Conservation (phyloP, 2,888 invertebrate genomes). For the Pocota personata region DNA sequence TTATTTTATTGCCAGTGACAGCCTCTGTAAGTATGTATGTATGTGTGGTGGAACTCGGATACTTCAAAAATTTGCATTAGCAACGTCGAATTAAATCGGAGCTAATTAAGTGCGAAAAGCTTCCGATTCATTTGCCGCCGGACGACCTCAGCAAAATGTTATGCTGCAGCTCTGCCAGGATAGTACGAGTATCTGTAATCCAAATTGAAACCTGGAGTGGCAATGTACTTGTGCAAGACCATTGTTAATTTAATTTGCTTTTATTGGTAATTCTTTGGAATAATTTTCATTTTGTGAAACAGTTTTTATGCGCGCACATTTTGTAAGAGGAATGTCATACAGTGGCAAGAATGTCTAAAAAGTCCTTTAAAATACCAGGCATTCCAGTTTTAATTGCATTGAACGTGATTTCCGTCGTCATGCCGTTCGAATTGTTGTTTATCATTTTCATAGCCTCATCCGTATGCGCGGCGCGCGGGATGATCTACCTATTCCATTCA, state of each 20-base stretch:
- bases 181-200: not conserved
- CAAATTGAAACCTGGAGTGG: conserved; percentile 23
- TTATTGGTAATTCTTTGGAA: conserved; percentile 4
- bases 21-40: not conserved
- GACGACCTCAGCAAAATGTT: conserved; percentile 4
- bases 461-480: not conserved
- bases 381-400: conserved; percentile 43
- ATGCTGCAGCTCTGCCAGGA: not conserved
- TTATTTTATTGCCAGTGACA: conserved; percentile 56
- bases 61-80: conserved; percentile 32
- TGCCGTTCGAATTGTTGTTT: conserved; percentile 10
- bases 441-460: not conserved
- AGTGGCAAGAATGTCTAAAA: not conserved
- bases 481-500: conserved; percentile 38
- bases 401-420: conserved; percentile 19
- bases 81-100: conserved; percentile 23
- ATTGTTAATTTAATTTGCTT: conserved; percentile 23
- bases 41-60: not conserved
- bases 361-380: conserved; percentile 16
- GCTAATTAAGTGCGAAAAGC: conserved; percentile 52
- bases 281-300: not conserved
- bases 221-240: not conserved
- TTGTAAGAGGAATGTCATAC: not conserved
- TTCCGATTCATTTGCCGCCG: conserved; percentile 23
- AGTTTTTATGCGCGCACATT: not conserved